Evolutionary conservation across 1,140 invertebrate species (phyloP), one percentile per base, ranked within the genome.

Genomic region (Ctenoplectra terminalis): DNA sequence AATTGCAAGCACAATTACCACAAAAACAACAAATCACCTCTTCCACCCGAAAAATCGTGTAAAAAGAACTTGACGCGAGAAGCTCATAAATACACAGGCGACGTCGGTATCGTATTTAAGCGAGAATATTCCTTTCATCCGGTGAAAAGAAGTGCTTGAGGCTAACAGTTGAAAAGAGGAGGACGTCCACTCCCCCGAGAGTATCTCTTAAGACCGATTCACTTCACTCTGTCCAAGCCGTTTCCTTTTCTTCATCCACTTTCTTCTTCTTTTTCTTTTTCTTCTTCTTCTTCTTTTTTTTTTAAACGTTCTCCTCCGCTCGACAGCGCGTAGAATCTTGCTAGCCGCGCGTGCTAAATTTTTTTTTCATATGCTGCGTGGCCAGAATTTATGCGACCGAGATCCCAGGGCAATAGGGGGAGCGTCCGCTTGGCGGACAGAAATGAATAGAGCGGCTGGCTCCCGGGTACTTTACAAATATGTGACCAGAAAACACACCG

Each of bases 401-500:
- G 80, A 88, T 88, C 83, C 66, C 60, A 71, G 71, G 76, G 87
- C 83, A 87, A 80, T 81, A 86, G 89, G 80, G 85, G 67, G 46
- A 50, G 63, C 81, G 81, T 83, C 82, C 83, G 81, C 70, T 50
- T 64, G 86, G 74, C 77, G 71, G 88, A 89, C 90, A 90, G 86
- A 87, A 92, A 92, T 91, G 90, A 92, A 92, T 92, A 90, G 90
- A 91, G 85, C 88, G 78, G 69, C 87, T 74, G 84, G 79, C 86
- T 85, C 85, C 82, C 58, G 85, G 90, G 86, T 92, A 91, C 89
- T 92, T 92, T 92, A 90, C 90, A 90, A 90, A 92, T 92, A 91
- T 92, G 91, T 92, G 91, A 91, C 91, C 87, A 88, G 91, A 92
- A 92, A 92, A 91, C 87, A 91, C 88, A 91, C 81, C 82, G 74